These are phyloP conservation scores for Lichenostomus cassidix DNA, from an alignment of 2,113 vertebrate species.

Conservation along the genomic window DNA sequence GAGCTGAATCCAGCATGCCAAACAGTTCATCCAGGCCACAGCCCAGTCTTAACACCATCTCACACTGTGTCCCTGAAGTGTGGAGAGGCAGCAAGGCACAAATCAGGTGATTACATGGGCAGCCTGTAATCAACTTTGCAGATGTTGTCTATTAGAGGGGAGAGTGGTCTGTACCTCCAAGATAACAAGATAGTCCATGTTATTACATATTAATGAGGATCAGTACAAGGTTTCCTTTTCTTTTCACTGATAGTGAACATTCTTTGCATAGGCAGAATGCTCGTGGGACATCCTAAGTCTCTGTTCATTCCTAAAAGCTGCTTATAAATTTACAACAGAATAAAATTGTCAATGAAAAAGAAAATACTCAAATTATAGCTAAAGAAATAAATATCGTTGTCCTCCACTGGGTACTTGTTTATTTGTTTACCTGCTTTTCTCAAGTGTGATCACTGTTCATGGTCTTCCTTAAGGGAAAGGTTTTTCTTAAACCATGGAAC, in stretches of 20 bases:
- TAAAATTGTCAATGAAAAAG: neutral
- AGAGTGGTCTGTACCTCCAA: neutral
- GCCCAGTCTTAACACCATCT: neutral
- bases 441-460: neutral
- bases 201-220: neutral
- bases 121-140: neutral
- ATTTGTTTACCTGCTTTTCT: neutral
- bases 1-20: neutral
- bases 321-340: neutral
- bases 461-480: neutral
- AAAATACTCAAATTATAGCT: slow-evolving; percentile 33
- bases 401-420: neutral
- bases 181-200: neutral
- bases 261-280: neutral
- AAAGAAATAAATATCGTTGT: neutral
- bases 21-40: neutral
- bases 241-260: neutral
- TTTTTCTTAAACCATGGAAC: neutral
- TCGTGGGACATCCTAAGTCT: neutral
- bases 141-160: neutral
- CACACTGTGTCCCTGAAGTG: neutral
- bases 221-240: neutral
- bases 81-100: neutral
- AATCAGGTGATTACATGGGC: neutral
- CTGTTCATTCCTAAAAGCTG: neutral